Conservation (phyloP, 2,888 invertebrate genomes). For the Catocala nupta region DNA sequence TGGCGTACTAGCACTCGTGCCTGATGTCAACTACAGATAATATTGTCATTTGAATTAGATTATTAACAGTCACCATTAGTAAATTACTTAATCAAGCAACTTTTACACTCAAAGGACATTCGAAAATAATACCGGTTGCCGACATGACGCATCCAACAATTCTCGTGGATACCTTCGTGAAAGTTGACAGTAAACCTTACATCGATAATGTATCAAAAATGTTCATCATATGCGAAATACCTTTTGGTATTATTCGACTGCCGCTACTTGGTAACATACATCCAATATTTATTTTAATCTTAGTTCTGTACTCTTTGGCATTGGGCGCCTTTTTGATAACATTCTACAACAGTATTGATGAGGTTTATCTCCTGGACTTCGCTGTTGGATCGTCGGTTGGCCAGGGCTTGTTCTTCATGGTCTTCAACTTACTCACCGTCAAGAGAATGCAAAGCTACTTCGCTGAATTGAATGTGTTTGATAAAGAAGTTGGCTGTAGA, state of each 20-base stretch:
- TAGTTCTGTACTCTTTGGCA: conserved; percentile 45
- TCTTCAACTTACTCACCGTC: conserved; percentile 54
- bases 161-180: conserved; percentile 63
- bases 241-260: conserved; percentile 59
- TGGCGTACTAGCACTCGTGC: conserved; percentile 22
- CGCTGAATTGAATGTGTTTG: conserved; percentile 61
- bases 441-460: conserved; percentile 60
- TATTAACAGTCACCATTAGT: conserved; percentile 37
- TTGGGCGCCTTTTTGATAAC: conserved; percentile 22
- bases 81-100: conserved; percentile 27
- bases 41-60: conserved; percentile 40
- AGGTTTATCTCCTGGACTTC: conserved; percentile 24
- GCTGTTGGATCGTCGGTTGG: conserved; percentile 27
- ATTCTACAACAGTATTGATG: conserved; percentile 7
- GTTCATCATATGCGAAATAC: conserved; percentile 54
- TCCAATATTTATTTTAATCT: conserved; percentile 37
- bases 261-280: conserved; percentile 52
- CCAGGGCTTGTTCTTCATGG: conserved; percentile 47
- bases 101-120: conserved; percentile 18
- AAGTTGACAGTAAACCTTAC: conserved; percentile 46
- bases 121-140: conserved; percentile 15
- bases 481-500: conserved; percentile 59
- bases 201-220: conserved; percentile 63
- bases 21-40: conserved; percentile 37
- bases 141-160: conserved; percentile 59